Conservation (phyloP, 2,888 invertebrate genomes). For the Onchidella celtica region DNA sequence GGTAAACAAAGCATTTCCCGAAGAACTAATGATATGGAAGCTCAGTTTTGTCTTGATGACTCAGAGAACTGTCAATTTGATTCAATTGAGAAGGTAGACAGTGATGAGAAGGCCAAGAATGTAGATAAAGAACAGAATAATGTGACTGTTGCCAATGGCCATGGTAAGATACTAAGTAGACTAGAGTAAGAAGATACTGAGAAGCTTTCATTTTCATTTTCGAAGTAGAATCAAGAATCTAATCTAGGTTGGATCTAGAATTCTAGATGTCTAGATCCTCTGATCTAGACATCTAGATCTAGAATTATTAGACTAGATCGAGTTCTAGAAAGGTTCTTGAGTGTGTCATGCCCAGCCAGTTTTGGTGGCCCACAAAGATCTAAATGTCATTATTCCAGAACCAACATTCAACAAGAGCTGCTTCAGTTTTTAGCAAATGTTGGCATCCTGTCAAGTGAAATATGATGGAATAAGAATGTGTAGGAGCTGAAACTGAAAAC, state of each 20-base stretch:
- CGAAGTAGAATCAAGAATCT: too few relatives aligned
- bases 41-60: conserved; percentile 12
- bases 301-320: background rate
- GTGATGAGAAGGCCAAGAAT: conserved; percentile 13
- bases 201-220: too few relatives aligned
- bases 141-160: conserved; percentile 1
- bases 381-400: too few relatives aligned
- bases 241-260: too few relatives aligned
- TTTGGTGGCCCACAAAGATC: too few relatives aligned
- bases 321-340: too few relatives aligned
- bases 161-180: background rate
- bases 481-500: too few relatives aligned
- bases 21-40: background rate
- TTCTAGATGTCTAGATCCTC: background rate
- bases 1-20: background rate
- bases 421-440: too few relatives aligned
- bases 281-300: background rate
- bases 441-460: too few relatives aligned
- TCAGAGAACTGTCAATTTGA: conserved; percentile 13
- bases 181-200: background rate
- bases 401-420: too few relatives aligned
- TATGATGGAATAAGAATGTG: too few relatives aligned
- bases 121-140: conserved; percentile 13
- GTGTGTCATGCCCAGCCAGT: too few relatives aligned
- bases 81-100: conserved; percentile 15